Percentiles rank a stretch among this genome's conserved stretches.
These are phyloP conservation scores for Centropyge bicolor DNA, from an alignment of 2,797 vertebrate species.

Conservation along the genomic window DNA sequence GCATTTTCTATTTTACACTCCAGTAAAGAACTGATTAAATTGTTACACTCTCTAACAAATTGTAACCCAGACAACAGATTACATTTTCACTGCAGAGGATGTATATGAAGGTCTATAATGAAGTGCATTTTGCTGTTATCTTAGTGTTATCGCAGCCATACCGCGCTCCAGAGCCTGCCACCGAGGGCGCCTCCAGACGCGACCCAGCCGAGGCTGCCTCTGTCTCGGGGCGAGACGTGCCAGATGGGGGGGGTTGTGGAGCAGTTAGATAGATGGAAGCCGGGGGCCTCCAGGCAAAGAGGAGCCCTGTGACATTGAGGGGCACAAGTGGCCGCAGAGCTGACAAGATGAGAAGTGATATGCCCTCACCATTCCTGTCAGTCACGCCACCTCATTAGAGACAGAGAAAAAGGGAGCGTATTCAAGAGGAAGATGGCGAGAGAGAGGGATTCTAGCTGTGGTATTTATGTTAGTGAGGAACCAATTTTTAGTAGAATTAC, in stretches of 20 bases:
- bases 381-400: constrained; percentile 84
- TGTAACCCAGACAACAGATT: constrained; percentile 63
- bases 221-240: constrained; percentile 66
- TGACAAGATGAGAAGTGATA: constrained; percentile 86
- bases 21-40: constrained; percentile 74
- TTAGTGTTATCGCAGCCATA: constrained; percentile 34
- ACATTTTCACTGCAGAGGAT: constrained; percentile 56
- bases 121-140: constrained; percentile 52
- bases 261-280: constrained; percentile 72
- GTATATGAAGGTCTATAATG: constrained; percentile 66
- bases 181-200: constrained; percentile 67
- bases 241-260: constrained; percentile 65
- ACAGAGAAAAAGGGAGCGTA: constrained; percentile 40
- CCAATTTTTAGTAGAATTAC: constrained; percentile 49
- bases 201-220: constrained; percentile 54
- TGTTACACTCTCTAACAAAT: constrained; percentile 69
- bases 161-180: constrained; percentile 42
- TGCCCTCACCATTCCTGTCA: constrained; percentile 81
- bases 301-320: constrained; percentile 82
- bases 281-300: constrained; percentile 73
- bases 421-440: constrained; percentile 26
- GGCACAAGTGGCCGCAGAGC: constrained; percentile 78
- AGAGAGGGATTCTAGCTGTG: constrained; percentile 24
- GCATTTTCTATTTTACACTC: constrained; percentile 64
- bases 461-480: constrained; percentile 52